Base-by-base conservation (phyloP, 2,888 invertebrate species). In the Actias luna region DNA sequence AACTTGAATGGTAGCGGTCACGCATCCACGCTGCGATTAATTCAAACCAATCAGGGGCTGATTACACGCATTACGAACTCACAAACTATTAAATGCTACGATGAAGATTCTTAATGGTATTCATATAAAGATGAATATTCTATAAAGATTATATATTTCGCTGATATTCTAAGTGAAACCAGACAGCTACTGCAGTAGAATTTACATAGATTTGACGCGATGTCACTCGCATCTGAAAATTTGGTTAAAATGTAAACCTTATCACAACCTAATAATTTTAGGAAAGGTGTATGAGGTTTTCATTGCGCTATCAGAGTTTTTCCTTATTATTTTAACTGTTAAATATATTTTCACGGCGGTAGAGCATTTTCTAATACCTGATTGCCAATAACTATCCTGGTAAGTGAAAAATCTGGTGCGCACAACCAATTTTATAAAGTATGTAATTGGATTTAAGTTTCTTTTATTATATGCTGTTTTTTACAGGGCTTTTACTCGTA, bases 31-130 rank as follows among this genome's bases (percentile, higher is more conserved):
- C 83, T 75, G 82, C 90, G 90, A 90, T 91, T 91, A 92, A 92
- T 92, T 91, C 91, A 87, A 88, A 84, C 91, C 92, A 92, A 92
- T 92, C 91, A 91, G 84, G 81, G 83, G 76, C 84, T 90, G 89
- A 91, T 92, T 91, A 91, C 89, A 90, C 89, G 91, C 89, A 89
- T 91, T 91, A 91, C 74, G 75, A 72, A 70, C 77, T 79, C 78
- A 84, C 87, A 80, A 84, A 82, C 67, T 81, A 79, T 79, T 65
- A 67, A 63, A 65, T 82, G 71, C 84, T 62, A 55, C 42, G 60
- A 29, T 55, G 55, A 60, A 64, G 60, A 62, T 50, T 76, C 70
- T 77, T 87, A 82, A 65, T 31, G 8, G 2, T 29, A 65, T 61
- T 4, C 25, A 1, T 29, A 68, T 82, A 86, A 75, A 69, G 76